phyloP scores from a whole-genome alignment of 2,888 invertebrate genomes.

The Caenorhabditis uteleia region DNA sequence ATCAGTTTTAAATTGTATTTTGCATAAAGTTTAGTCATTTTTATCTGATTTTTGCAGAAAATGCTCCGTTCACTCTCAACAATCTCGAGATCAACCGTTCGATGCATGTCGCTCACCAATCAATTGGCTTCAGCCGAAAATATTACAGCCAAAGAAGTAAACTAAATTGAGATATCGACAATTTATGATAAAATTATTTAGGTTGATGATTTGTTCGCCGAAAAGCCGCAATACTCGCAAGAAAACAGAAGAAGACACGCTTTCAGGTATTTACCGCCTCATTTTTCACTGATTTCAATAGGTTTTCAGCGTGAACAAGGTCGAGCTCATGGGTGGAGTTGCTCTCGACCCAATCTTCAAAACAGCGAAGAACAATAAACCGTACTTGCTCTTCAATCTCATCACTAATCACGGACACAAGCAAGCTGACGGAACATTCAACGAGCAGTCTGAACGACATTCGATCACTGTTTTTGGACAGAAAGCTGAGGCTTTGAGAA shows the following conservation, averaged over 20 bases:
- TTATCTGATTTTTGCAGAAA: conserved; percentile 9
- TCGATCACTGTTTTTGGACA: conserved; percentile 53
- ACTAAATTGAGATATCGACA: background rate
- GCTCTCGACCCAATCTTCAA: conserved; percentile 48
- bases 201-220: conserved; percentile 45
- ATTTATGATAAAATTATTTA: background rate
- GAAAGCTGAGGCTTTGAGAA: conserved; percentile 38
- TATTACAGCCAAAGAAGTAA: conserved; percentile 1
- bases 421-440: conserved; percentile 21
- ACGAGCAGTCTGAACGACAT: conserved; percentile 49
- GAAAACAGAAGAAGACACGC: conserved; percentile 21
- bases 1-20: no score
- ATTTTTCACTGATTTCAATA: background rate
- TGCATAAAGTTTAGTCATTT: background rate
- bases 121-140: conserved; percentile 21
- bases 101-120: conserved; percentile 27
- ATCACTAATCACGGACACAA: conserved; percentile 53
- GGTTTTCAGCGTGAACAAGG: conserved; percentile 53
- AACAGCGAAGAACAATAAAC: conserved; percentile 46
- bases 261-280: conserved; percentile 30
- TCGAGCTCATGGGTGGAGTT: conserved; percentile 62
- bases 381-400: conserved; percentile 53
- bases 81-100: conserved; percentile 25
- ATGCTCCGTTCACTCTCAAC: conserved; percentile 38
- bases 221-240: conserved; percentile 22